A percentile compares a stretch with the other conserved stretches of the same genome.
Evolutionary conservation across 2,113 vertebrate species (phyloP).

Genomic region (Sus scrofa): DNA sequence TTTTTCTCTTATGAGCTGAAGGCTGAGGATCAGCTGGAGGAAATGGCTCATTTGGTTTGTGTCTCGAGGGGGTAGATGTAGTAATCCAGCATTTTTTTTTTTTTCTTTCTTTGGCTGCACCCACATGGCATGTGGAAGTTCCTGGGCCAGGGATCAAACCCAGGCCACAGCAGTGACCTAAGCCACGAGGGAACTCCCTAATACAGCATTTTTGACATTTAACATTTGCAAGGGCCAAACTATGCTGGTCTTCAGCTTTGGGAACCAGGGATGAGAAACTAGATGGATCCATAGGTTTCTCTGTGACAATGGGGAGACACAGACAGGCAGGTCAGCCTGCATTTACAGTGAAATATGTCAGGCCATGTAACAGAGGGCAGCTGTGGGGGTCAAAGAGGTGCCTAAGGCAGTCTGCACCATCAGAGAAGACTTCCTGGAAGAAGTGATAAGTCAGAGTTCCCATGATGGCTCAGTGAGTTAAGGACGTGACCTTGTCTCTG

Average conservation of each 20-base stretch:
- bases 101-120: not conserved
- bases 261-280: not conserved
- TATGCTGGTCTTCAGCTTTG: not conserved
- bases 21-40: not conserved
- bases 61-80: not conserved
- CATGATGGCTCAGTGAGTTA: too few species aligned
- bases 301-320: not conserved
- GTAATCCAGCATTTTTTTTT: not conserved
- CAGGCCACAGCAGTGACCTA: too few species aligned
- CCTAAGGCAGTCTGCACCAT: not conserved
- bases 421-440: constrained; percentile 37
- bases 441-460: not conserved
- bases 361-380: not conserved
- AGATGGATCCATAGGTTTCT: not conserved
- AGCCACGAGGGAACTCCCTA: not conserved
- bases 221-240: not conserved
- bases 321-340: not conserved
- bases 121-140: too few species aligned
- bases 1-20: not conserved
- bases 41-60: not conserved
- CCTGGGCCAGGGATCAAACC: too few species aligned
- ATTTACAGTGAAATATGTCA: not conserved
- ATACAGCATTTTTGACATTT: not conserved
- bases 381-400: not conserved
- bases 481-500: too few species aligned